Percentiles rank a stretch among this genome's conserved stretches.
phyloP scores from a whole-genome alignment of 2,113 vertebrate genomes.

The Bostrychus sinensis region DNA sequence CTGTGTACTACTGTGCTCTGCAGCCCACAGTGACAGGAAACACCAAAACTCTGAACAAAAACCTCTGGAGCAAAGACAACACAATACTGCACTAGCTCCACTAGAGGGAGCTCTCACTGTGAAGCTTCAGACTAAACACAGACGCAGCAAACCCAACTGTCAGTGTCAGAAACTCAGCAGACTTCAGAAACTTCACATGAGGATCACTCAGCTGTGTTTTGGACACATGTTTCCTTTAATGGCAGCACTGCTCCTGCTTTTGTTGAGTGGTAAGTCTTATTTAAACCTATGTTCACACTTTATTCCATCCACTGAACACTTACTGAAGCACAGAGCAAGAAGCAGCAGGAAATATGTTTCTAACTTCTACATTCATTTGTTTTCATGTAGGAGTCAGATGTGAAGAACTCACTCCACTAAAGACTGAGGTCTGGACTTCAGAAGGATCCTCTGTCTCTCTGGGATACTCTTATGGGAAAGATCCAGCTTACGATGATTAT shows the following conservation, averaged over 20 bases:
- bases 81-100: conserved; percentile 23
- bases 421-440: background rate
- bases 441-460: conserved; percentile 18
- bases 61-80: conserved; percentile 33
- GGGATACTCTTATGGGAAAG: background rate
- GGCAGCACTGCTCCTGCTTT: conserved; percentile 12
- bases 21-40: conserved; percentile 31
- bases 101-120: conserved; percentile 4
- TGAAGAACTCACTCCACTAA: conserved; percentile 27
- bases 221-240: conserved; percentile 10
- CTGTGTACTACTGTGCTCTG: conserved; percentile 39
- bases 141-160: conserved; percentile 7
- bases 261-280: conserved; percentile 12
- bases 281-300: conserved; percentile 10
- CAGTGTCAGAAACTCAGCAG: conserved; percentile 6
- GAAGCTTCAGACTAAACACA: conserved; percentile 10
- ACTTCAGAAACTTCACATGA: conserved; percentile 23
- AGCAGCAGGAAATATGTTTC: conserved; percentile 8
- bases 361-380: conserved; percentile 11
- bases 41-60: conserved; percentile 35
- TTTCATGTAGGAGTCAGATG: background rate
- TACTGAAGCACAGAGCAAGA: conserved; percentile 22
- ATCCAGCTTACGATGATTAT: accelerated
- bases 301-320: conserved; percentile 13
- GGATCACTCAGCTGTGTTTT: conserved; percentile 22